Percentiles rank a stretch among this genome's conserved stretches.
These are phyloP conservation scores for Colostygia pectinataria DNA, from an alignment of 2,888 invertebrate species.

Conservation along the genomic window DNA sequence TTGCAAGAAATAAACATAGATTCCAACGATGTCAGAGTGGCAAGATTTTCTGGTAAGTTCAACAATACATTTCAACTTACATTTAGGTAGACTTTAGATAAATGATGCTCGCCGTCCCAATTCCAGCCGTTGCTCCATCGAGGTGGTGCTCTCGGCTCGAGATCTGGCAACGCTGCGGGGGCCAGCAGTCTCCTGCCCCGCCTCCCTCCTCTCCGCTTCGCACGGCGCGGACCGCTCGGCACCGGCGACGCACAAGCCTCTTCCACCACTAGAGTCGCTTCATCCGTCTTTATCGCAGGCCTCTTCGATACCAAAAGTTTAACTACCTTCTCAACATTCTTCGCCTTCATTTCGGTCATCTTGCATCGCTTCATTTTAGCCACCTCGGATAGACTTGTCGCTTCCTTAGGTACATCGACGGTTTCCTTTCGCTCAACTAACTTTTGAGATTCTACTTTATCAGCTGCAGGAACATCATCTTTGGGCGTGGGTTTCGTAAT, in stretches of 20 bases:
- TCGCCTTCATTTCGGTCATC: conserved; percentile 60
- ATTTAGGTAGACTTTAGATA: conserved; percentile 93
- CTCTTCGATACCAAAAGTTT: conserved; percentile 72
- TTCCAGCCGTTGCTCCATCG: conserved; percentile 96
- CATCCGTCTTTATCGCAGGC: conserved; percentile 70
- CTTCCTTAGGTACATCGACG: conserved; percentile 28
- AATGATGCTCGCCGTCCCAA: conserved; percentile 93
- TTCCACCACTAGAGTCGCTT: conserved; percentile 63
- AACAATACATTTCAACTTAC: no score
- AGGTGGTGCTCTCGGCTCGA: conserved; percentile 58
- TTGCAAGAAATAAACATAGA: no score
- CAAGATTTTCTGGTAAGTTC: no score
- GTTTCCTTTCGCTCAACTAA: conserved; percentile 31
- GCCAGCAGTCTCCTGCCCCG: conserved; percentile 32
- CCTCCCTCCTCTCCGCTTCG: conserved; percentile 45
- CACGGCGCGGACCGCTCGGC: conserved; percentile 36
- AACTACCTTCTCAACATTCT: conserved; percentile 70
- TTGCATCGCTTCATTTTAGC: conserved; percentile 56
- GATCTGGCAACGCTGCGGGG: conserved; percentile 40
- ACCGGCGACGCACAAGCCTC: conserved; percentile 61
- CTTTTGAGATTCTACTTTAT: conserved; percentile 36
- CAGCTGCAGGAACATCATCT: conserved; percentile 25
- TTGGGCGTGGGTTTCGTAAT: conserved; percentile 30
- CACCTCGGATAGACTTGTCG: conserved; percentile 25
- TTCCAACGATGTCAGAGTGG: no score